Evolutionary conservation across 1,140 invertebrate species (phyloP), one percentile per base, ranked within the genome.

Genomic region (Drosophila truncata): DNA sequence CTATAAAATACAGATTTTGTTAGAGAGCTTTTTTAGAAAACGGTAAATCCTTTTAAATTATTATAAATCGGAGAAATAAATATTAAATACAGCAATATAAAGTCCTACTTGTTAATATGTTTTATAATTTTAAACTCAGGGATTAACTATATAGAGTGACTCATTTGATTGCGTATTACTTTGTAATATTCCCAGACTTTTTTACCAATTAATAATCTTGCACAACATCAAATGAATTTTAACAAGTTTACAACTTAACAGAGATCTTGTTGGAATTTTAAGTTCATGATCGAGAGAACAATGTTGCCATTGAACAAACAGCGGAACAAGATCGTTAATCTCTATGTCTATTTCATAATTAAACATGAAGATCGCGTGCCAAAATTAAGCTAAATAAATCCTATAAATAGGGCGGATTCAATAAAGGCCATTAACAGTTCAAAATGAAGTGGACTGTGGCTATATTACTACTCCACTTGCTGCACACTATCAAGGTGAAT

Each of bases 301-400:
- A 35, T 86, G 82, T 79, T 60, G 75, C 10, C 41, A 49, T 44
- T 44, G 55, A 52, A 50, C 39, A 74, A 64, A 37, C 18, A 35
- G 9, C 37, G 14, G 16, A 63, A 58, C 58, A 64, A 76, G 71
- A 59, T 67, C 29, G 46, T 59, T 41, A 25, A 54, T 65, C 23
- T 20, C 14, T 27, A 27, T 13, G 13, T 25, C n/a, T 23, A 33
- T 20, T 2, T 10, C 14, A 70, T 46, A 42, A 25, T 13, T 16
- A 20, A 61, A 86, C 83, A 86, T 37, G 63, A 72, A 35, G 20
- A 64, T 86, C 33, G 83, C 83, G 80, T 86, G 83, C 13, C 10
- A 3, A 29, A 61, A 49, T 29, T 16, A 1, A 27, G 7, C 13
- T 8, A 31, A 35, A 37, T n/a, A 3, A 11, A 35, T 14, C 14